A percentile compares a stretch with the other conserved stretches of the same genome.
Conservation (phyloP, 2,888 invertebrate genomes). For the Chironomus riparius region DNA sequence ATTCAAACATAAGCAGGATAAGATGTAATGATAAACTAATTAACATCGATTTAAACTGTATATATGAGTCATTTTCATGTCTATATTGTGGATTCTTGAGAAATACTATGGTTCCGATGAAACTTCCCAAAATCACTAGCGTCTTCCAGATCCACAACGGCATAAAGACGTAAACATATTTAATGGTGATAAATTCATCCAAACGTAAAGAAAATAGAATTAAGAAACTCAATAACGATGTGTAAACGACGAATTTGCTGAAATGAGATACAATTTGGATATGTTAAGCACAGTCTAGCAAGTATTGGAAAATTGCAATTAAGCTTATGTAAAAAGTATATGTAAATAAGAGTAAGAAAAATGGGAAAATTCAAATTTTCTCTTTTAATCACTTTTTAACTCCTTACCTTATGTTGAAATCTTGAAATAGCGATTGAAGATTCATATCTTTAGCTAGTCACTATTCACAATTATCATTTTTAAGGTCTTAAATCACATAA, state of each 20-base stretch:
- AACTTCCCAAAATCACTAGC: slow-evolving; percentile 38
- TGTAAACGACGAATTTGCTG: slow-evolving; percentile 95
- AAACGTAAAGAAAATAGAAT: slow-evolving; percentile 80
- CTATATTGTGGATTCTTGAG: slow-evolving; percentile 92
- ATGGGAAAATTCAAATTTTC: slow-evolving; percentile 26
- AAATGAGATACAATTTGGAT: no score
- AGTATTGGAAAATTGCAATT: background rate
- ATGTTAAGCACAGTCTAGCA: no score
- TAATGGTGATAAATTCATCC: slow-evolving; percentile 84
- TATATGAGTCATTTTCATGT: slow-evolving; percentile 67
- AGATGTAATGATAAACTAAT: slow-evolving; percentile 91
- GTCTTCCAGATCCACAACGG: slow-evolving; percentile 96
- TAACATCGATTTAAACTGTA: slow-evolving; percentile 97
- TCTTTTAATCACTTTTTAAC: slow-evolving; percentile 27
- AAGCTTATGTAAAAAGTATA: background rate
- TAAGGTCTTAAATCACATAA: background rate
- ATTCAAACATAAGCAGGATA: slow-evolving; percentile 90
- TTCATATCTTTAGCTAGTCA: slow-evolving; percentile 51
- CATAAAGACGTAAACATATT: slow-evolving; percentile 91
- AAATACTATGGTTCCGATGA: slow-evolving; percentile 90
- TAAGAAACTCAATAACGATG: slow-evolving; percentile 84
- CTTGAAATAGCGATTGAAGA: slow-evolving; percentile 79
- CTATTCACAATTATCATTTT: background rate
- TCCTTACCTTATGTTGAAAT: slow-evolving; percentile 80
- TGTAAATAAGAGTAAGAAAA: background rate